Evolutionary conservation across 2,113 vertebrate genomes (phyloP), one percentile per base, ranked within the genome.

Genomic region (Pseudolaguvia tuberculata): DNA sequence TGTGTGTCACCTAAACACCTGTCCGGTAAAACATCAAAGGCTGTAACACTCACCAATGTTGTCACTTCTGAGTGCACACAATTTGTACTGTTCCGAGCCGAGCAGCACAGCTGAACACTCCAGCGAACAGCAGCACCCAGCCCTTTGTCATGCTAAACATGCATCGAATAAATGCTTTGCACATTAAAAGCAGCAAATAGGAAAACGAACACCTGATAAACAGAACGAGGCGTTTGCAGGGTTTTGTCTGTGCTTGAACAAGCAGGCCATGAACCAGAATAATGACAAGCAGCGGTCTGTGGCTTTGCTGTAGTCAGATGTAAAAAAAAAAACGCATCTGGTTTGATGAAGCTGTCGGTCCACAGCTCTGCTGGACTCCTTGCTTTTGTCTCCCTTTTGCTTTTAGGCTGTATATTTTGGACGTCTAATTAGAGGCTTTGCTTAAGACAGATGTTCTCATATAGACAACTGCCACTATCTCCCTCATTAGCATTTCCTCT

Each of bases 391-490:
- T 76, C 57, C 20, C 53, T 23, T 59, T 18, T 57, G 42, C 51
- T 65, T 70, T 58, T 47, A 42, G 66, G 67, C 71, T 79, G 58
- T 77, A 67, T 79, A 75, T 75, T 69, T 66, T 45, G 17, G 42
- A 58, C 53, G 68, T 77, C 80, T 82, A 84, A 84, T 84, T 79
- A 84, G 78, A 39, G 77, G 66, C n/a, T 76, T 79, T 66, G 67
- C 77, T 63, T 71, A 56, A 45, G 68, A 78, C 83, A 82, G 74
- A 81, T 84, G 79, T 79, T 78, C 50, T 55, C 69, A 50, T 23
- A 57, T 39, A 27, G 72, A 55, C 53, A 25, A 42, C 47, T 39
- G 47, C 72, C 70, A 76, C 78, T 51, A 57, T 80, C 79, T 79
- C 52, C 77, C 57, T 50, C 48, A 62, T 73, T 71, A 66, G 75